Base-by-base conservation (phyloP, 2,888 invertebrate genomes). In the Drosophila prolongata region DNA sequence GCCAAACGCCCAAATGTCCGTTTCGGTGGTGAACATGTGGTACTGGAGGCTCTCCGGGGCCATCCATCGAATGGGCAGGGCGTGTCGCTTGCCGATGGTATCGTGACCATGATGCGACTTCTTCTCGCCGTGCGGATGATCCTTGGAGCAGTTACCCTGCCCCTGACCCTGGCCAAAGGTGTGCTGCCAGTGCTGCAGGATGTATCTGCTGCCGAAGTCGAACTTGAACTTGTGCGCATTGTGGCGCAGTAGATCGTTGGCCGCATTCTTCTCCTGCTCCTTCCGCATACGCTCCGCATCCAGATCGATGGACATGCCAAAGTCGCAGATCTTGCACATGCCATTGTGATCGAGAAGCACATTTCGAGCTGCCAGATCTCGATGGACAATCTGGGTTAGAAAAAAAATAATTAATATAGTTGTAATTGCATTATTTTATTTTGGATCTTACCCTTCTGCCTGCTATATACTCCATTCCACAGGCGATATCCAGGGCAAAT, bases 1-100 rank as follows among this genome's bases (percentile, higher is more conserved):
- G 16, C 97, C 97, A 88, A 96, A 97, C 38, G 97, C 96, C 97
- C 97, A 97, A 4, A 97, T 96, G 85, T 97, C 97, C 0, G 96
- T 95, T 90, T 96, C 96, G 35, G 95, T 95, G 64, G 96, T 96
- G 91, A 96, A 96, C 46, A 96, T 94, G 68, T 96, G 95, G 90
- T 95, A 96, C 54, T 95, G 94, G 72, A 97, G 92, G 0, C 96
- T 95, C 91, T 97, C 97, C 0, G 97, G 97, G 3, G 97, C 96
- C 97, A 97, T 97, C 97, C 97, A 97, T 27, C 92, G 87, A 37
- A 92, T 92, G 8, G 92, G 92, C 34, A 92, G 69, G 0, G 92
- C 92, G n/a, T 92, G 92, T 5, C 92, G 76, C 50, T 90, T 90
- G 30, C 91, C 90, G 13, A 92, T 90, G 8, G 91, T 91, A 27